Evolutionary conservation across 2,888 invertebrate genomes (phyloP).

Genomic region (Ophonus ardosiacus): DNA sequence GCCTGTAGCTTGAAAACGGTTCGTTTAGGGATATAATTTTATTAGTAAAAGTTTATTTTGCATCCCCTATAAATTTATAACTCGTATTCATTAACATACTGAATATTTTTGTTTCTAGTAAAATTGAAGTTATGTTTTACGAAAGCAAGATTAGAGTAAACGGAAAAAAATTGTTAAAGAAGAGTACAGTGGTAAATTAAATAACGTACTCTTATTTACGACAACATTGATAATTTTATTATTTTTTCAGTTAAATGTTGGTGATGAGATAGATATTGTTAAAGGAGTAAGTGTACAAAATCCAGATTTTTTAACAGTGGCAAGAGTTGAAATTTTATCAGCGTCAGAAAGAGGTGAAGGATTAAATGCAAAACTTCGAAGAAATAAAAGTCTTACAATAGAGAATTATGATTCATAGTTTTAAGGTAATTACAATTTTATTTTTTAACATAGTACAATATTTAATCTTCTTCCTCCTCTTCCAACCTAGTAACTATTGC

Average conservation of each 20-base stretch:
- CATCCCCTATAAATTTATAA: too few species aligned
- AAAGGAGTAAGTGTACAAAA: slow-evolving; percentile 83
- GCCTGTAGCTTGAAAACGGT: too few species aligned
- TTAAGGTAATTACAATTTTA: background rate
- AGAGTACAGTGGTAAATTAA: slow-evolving; percentile 81
- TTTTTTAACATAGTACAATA: background rate
- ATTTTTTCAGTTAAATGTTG: slow-evolving; percentile 78
- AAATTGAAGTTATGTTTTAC: slow-evolving; percentile 88
- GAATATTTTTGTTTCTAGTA: slow-evolving; percentile 78
- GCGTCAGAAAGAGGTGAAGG: slow-evolving; percentile 78
- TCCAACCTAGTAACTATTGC: slow-evolving; percentile 70
- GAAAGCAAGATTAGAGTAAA: slow-evolving; percentile 89
- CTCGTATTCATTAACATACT: too few species aligned
- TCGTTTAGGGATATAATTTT: too few species aligned
- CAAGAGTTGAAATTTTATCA: slow-evolving; percentile 82
- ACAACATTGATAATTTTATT: slow-evolving; percentile 45
- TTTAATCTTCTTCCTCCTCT: background rate
- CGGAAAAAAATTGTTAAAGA: slow-evolving; percentile 86
- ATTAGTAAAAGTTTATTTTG: too few species aligned
- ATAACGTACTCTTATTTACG: background rate
- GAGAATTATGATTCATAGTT: slow-evolving; percentile 81
- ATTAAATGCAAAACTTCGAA: slow-evolving; percentile 80
- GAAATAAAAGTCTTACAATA: slow-evolving; percentile 84
- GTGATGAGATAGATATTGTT: slow-evolving; percentile 89
- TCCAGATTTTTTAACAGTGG: slow-evolving; percentile 82